phyloP scores from a whole-genome alignment of 2,888 invertebrate genomes.

The Diabrotica balteata region DNA sequence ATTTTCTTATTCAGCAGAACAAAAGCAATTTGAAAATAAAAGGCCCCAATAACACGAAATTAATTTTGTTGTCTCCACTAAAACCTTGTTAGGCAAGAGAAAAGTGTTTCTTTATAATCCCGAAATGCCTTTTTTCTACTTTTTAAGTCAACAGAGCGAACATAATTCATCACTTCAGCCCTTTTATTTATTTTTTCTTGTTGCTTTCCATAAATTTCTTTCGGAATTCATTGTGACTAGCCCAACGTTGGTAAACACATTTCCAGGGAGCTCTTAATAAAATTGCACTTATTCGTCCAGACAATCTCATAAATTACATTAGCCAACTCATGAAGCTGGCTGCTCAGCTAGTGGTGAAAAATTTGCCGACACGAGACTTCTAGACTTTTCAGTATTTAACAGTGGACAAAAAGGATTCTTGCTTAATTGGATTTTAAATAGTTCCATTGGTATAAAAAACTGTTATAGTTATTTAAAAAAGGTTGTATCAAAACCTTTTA shows the following conservation, averaged over 20 bases:
- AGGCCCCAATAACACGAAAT: too few relatives aligned
- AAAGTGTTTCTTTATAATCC: neutral
- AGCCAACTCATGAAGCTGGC: conserved; percentile 4
- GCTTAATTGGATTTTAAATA: neutral
- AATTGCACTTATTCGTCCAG: conserved; percentile 18
- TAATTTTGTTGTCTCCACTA: too few relatives aligned
- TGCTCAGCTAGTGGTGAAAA: neutral
- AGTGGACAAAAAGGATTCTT: conserved; percentile 7
- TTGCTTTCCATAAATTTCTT: conserved; percentile 10
- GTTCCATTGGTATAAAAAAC: too few relatives aligned
- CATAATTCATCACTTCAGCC: neutral
- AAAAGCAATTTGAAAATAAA: too few relatives aligned
- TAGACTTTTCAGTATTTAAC: neutral
- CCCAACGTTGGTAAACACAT: conserved; percentile 17
- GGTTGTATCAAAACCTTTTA: too few relatives aligned
- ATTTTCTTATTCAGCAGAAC: too few relatives aligned
- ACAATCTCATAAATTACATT: conserved; percentile 17
- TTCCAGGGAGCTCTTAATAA: conserved; percentile 23
- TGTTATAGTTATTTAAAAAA: too few relatives aligned
- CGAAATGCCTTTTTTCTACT: neutral
- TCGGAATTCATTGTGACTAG: conserved; percentile 7
- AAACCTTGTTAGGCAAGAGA: neutral
- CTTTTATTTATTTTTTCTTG: neutral
- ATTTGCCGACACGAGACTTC: conserved; percentile 7
- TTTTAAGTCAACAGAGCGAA: neutral